Evolutionary conservation across 2,113 vertebrate species (phyloP), one percentile per base, ranked within the genome.

Genomic region (Aspidoscelis tigris): DNA sequence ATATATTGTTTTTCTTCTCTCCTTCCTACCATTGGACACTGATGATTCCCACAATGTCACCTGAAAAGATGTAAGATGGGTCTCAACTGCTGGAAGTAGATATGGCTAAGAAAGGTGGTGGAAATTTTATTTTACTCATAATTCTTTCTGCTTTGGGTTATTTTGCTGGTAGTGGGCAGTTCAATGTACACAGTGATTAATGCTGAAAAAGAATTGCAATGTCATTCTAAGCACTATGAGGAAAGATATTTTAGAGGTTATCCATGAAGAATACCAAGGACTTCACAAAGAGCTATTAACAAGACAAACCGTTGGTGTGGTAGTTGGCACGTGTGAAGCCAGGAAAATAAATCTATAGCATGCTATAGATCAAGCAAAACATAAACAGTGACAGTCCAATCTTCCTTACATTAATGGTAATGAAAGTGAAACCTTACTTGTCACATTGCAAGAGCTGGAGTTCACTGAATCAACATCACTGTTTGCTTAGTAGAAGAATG

Each of bases 311-410:
- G 24, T 14, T 78, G 77, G 22, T 44, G 41, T 44, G 22, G 16
- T 77, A 16, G 55, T 77, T 61, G 33, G 77, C 61, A 78, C 26
- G 76, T 43, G 58, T 43, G 61, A 65, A 78, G 83, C 82, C 74
- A 80, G 77, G 61, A 83, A 72, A 78, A 74, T 88, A 70, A 90
- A 86, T 55, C 84, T 24, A 70, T 88, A 64, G 75, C 8, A 1
- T 47, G 76, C 64, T 84, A 81, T 79, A 50, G 47, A 72, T 22
- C 75, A 91, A 64, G 11, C 76, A 22, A 86, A 82, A 84, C 84
- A 81, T 68, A 20, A 73, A 47, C 20, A 76, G 7, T 26, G 44
- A 12, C 72, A 68, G n/a, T 74, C 47, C 55, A 82, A 65, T 43
- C 72, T 53, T 76, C 43, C 41, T 21, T 50, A 68, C 72, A 76